Evolutionary conservation across 2,888 invertebrate species (phyloP), one percentile per base, ranked within the genome.

Genomic region (Salticus scenicus): DNA sequence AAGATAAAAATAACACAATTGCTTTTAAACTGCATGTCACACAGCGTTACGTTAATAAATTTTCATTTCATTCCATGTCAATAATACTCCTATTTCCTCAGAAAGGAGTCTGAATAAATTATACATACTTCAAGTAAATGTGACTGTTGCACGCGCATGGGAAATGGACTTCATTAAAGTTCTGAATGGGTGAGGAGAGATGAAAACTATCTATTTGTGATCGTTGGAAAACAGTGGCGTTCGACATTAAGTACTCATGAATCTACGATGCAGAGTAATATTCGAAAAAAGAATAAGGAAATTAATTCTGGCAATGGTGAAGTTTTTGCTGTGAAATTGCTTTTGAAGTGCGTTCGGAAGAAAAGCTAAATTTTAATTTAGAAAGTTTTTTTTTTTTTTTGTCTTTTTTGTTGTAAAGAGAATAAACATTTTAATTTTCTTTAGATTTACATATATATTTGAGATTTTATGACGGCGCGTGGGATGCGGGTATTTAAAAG

Each of bases 151-250:
- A 47, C 17, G 42, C 42, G 17, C 57, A 4, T 1, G 57, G 57
- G 57, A 57, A 57, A 57, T 57, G 24, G 57, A 57, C 57, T 57
- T 57, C 57, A 57, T 57, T 57, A 57, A 24, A 57, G 57, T 24
- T 57, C 24, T 57, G 24, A 24, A 17, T 24, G 57, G 57, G 57
- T 37, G 24, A 24, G 24, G 24, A 24, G 17, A 47, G 42, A 17
- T 2, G n/a, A 17, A 17, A 17, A 47, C 7, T 47, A 24, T 57
- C 57, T 57, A 57, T 57, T 57, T 57, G 57, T 24, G 24, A 57
- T 57, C 57, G 4, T 4, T 24, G 7, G 57, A 5, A 57, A 57
- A 57, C 17, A 24, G 37, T 20, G 0, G 24, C 20, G 20, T 24
- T 57, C 24, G 8, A 24, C 2, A 24, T 57, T 24, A 5, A 57